A percentile compares a stretch with the other conserved stretches of the same genome.
phyloP scores from a whole-genome alignment of 2,797 vertebrate species.

The Lateolabrax maculatus region DNA sequence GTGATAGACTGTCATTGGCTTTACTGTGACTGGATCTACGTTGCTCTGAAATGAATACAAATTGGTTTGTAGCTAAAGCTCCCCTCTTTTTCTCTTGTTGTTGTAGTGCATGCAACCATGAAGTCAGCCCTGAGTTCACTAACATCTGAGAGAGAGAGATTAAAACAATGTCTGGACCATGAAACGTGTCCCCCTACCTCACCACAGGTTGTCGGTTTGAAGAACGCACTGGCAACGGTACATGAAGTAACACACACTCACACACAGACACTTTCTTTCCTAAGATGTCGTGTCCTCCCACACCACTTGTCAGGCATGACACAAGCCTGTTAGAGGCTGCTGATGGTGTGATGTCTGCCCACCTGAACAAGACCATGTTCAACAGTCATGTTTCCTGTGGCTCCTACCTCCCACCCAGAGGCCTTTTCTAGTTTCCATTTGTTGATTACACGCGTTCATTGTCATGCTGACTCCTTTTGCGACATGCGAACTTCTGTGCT shows the following conservation, averaged over 20 bases:
- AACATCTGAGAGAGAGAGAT: constrained; percentile 90
- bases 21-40: not conserved
- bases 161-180: constrained; percentile 91
- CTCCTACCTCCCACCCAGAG: constrained; percentile 53
- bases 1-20: not conserved
- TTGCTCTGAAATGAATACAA: constrained; percentile 7
- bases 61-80: not conserved
- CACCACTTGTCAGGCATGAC: constrained; percentile 53
- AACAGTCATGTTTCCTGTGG: constrained; percentile 54
- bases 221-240: constrained; percentile 91
- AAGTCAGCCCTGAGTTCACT: constrained; percentile 92
- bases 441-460: constrained; percentile 7
- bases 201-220: constrained; percentile 91
- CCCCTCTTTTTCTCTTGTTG: constrained; percentile 32
- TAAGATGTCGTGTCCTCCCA: constrained; percentile 50
- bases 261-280: constrained; percentile 23
- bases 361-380: constrained; percentile 44
- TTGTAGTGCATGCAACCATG: constrained; percentile 92
- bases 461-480: constrained; percentile 41
- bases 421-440: constrained; percentile 41
- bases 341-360: constrained; percentile 50
- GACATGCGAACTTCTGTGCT: constrained; percentile 7
- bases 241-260: constrained; percentile 55
- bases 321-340: constrained; percentile 56
- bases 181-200: constrained; percentile 88